Evolutionary conservation across 2,888 invertebrate species (phyloP).

Genomic region (Brachyopa scutellaris): DNA sequence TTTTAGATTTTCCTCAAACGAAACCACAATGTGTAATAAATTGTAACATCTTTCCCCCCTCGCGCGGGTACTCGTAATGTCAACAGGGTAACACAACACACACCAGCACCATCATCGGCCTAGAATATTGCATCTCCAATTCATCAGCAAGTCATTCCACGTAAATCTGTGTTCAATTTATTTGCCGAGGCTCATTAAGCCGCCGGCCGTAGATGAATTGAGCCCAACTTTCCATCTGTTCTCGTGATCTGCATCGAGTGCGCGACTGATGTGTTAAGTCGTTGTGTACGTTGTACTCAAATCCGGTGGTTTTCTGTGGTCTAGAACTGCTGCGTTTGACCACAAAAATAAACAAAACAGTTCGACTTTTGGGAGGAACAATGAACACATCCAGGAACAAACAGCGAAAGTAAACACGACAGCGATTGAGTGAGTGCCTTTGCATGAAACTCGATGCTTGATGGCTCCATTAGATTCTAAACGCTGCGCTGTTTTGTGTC

Average conservation of each 20-base stretch:
- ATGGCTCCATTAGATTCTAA: conserved; percentile 54
- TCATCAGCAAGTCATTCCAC: conserved; percentile 37
- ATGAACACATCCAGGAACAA: conserved; percentile 50
- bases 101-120: not conserved
- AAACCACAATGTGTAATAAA: conserved; percentile 2
- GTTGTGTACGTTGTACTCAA: too few species aligned
- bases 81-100: not conserved
- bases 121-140: conserved; percentile 1
- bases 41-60: conserved; percentile 4
- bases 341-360: not conserved
- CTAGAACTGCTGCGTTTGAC: not conserved
- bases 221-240: conserved; percentile 46
- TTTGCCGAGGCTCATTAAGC: conserved; percentile 21
- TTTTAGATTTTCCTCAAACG: too few species aligned
- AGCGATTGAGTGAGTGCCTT: conserved; percentile 19
- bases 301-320: not conserved
- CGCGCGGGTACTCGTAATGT: not conserved
- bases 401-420: conserved; percentile 61
- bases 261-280: not conserved
- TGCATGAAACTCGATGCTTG: conserved; percentile 5
- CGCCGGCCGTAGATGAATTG: conserved; percentile 23
- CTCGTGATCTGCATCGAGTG: conserved; percentile 50
- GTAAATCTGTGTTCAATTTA: conserved; percentile 15
- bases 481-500: conserved; percentile 16
- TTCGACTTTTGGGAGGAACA: conserved; percentile 26